Evolutionary conservation across 1,140 invertebrate species (phyloP), one percentile per base, ranked within the genome.

Genomic region (Pseudomyrmex pallidus): DNA sequence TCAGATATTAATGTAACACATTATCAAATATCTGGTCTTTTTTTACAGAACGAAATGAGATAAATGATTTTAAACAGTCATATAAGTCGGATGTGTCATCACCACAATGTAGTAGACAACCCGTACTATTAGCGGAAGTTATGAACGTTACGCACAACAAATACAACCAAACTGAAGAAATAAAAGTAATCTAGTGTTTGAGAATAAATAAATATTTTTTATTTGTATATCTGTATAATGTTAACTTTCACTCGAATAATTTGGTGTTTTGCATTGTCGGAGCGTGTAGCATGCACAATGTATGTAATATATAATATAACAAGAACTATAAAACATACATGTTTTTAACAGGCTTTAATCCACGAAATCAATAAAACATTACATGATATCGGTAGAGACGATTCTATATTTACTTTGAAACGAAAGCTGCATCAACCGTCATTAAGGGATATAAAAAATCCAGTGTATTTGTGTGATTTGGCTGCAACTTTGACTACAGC

Each of bases 331-430:
- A 77, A 77, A 70, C 15, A 15, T 78, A 35, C 35, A 70, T 25
- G 68, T 70, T 22, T 10, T 74, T 7, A 63, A 35, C 86, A 97
- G 96, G 99, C 99, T 2, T 92, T 99, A 61, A 99, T 98, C 0
- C 98, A 99, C 94, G 99, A 99, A 95, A 96, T 99, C 82, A 99
- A 99, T 9, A 99, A 99, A 94, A 99, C 99, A 0, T 99, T 99
- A 64, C 95, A 98, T 66, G 99, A 99, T 94, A 99, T 99, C 84
- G 99, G 99, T 77, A 97, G 97, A 76, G 95, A 99, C 94, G 99
- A 99, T 96, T 98, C 98, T 2, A 94, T 99, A 35, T 99, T 99
- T 93, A 97, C 97, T 62, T 95, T 98, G 2, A 97, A 98, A 92
- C 98, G 99, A 95, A 98, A 99, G 96, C 95, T 99, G 84, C 98